Evolutionary conservation across 2,797 vertebrate genomes (phyloP).

Genomic region (Sebastes miniatus): DNA sequence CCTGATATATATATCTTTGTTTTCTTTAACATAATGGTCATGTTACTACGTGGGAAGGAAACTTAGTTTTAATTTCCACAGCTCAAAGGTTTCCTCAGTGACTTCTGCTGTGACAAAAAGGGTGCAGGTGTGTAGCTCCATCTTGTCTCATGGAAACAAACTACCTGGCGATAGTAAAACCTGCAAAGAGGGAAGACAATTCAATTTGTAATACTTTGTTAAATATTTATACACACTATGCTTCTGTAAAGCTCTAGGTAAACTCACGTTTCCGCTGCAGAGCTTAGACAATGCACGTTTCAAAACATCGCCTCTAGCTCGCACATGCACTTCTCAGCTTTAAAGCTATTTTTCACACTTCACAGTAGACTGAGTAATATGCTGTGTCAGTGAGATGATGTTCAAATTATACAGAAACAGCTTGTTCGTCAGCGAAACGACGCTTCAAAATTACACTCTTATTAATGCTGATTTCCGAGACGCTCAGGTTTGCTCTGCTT

Average conservation of each 20-base stretch:
- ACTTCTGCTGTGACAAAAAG: background rate
- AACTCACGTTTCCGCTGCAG: background rate
- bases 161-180: background rate
- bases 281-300: background rate
- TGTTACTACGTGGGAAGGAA: background rate
- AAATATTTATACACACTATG: background rate
- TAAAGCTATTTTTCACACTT: slow-evolving; percentile 9
- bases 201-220: background rate
- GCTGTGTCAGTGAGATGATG: background rate
- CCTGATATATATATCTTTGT: background rate
- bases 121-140: background rate
- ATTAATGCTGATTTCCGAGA: background rate
- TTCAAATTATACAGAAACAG: slow-evolving; percentile 12
- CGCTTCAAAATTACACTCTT: background rate
- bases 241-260: background rate
- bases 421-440: background rate
- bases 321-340: background rate
- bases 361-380: background rate
- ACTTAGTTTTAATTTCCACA: background rate
- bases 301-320: background rate
- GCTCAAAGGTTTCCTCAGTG: background rate
- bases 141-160: background rate
- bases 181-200: background rate
- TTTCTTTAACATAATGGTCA: background rate
- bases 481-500: background rate